Conservation (phyloP, 2,113 vertebrate genomes). For the Ictalurus punctatus region DNA sequence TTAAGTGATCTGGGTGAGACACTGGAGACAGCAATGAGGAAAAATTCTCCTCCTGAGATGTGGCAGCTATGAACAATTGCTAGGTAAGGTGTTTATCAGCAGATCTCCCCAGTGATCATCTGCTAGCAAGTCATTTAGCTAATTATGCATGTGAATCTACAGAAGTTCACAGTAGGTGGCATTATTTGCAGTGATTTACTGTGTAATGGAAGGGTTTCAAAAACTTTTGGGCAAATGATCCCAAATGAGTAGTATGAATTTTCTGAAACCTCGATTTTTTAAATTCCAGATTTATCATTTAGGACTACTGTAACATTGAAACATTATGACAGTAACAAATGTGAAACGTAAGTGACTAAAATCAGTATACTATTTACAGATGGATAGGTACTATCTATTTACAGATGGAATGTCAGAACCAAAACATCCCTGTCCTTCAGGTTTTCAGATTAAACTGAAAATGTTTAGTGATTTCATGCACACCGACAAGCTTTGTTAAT, state of each 20-base stretch:
- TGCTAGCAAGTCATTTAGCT: conserved; percentile 24
- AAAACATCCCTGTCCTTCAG: background rate
- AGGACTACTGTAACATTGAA: background rate
- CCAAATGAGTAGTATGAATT: background rate
- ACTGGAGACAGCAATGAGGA: conserved; percentile 13
- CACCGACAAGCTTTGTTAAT: background rate
- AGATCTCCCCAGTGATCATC: conserved; percentile 42
- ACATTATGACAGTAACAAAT: background rate
- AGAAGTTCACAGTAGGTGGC: background rate
- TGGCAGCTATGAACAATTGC: conserved; percentile 10
- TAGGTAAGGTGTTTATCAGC: conserved; percentile 44
- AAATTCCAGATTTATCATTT: background rate
- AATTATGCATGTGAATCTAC: conserved; percentile 1
- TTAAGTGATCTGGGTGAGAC: conserved; percentile 25
- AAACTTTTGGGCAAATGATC: background rate
- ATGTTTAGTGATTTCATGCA: background rate
- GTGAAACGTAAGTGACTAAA: background rate
- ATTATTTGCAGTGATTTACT: background rate
- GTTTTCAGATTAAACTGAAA: background rate
- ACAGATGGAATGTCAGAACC: background rate
- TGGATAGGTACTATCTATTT: too few species aligned
- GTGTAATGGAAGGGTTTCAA: background rate
- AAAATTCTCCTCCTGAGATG: conserved; percentile 17
- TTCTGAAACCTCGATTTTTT: background rate
- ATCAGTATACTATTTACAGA: background rate